Evolutionary conservation across 2,888 invertebrate genomes (phyloP).

Genomic region (Orchesellides sinensis): DNA sequence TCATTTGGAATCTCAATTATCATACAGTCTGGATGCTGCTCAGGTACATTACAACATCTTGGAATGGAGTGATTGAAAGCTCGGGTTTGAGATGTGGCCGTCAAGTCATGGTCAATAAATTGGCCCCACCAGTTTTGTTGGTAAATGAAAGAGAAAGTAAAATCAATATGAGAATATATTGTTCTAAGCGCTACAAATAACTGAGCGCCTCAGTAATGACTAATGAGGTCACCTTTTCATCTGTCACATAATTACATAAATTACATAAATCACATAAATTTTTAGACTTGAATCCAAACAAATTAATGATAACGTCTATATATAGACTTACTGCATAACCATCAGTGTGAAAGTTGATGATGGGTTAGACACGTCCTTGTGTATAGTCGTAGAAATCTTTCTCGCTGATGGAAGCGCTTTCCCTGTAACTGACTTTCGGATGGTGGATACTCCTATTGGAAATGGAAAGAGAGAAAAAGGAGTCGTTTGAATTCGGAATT

Average conservation of each 20-base stretch:
- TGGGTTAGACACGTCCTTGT: conserved; percentile 72
- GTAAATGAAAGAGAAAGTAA: not conserved
- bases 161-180: not conserved
- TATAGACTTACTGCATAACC: conserved; percentile 85
- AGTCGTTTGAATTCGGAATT: conserved; percentile 14
- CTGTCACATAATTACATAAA: no score
- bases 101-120: conserved; percentile 92
- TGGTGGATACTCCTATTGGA: conserved; percentile 71
- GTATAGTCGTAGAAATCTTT: conserved; percentile 70
- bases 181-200: not conserved
- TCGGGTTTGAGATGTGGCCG: conserved; percentile 76
- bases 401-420: conserved; percentile 73
- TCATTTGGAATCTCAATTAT: conserved; percentile 81
- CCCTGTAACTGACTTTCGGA: conserved; percentile 71
- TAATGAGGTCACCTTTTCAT: no score
- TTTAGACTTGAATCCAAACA: not conserved
- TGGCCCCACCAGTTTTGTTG: conserved; percentile 83
- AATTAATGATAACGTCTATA: not conserved
- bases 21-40: conserved; percentile 89
- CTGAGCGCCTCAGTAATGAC: no score
- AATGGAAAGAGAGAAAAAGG: conserved; percentile 20
- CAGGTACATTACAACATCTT: conserved; percentile 71
- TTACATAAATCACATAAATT: no score
- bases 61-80: conserved; percentile 74
- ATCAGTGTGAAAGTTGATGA: conserved; percentile 84